These are phyloP conservation scores for Drosophila buzzatii DNA, from an alignment of 2,888 invertebrate genomes.

Conservation along the genomic window DNA sequence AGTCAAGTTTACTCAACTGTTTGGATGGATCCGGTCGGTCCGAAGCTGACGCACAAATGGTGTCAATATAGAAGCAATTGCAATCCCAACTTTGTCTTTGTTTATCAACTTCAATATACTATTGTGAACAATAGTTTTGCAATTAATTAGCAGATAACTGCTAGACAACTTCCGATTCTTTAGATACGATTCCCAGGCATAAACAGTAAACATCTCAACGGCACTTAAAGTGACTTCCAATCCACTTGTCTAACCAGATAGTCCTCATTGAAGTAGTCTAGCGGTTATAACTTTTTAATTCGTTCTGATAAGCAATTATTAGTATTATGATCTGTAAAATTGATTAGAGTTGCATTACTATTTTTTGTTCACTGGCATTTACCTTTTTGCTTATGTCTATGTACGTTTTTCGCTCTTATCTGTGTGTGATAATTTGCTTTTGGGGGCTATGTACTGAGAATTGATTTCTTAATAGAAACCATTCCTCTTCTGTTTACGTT, in stretches of 20 bases:
- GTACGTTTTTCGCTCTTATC: constrained; percentile 22
- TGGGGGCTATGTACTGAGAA: constrained; percentile 3
- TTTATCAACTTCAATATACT: constrained; percentile 14
- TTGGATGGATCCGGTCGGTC: background rate
- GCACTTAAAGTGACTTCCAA: background rate
- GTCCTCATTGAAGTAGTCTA: background rate
- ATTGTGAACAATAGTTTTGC: constrained; percentile 14
- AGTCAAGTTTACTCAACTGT: constrained; percentile 47
- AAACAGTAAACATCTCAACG: background rate
- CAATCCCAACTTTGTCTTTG: background rate
- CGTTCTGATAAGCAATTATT: background rate
- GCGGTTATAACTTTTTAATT: background rate
- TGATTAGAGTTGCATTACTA: constrained; percentile 7
- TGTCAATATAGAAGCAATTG: constrained; percentile 5
- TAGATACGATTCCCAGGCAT: constrained; percentile 37
- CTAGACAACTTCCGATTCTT: constrained; percentile 13
- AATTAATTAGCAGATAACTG: constrained; percentile 50
- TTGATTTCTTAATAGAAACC: constrained; percentile 34
- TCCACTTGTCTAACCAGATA: background rate
- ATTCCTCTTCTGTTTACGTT: constrained; percentile 27
- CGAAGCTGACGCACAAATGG: constrained; percentile 4
- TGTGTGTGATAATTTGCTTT: constrained; percentile 29
- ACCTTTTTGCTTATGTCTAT: background rate
- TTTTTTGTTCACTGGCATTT: constrained; percentile 4
- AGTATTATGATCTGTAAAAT: constrained; percentile 17